Evolutionary conservation across 1,140 invertebrate species (phyloP), one percentile per base, ranked within the genome.

Genomic region (Drosophila lini): DNA sequence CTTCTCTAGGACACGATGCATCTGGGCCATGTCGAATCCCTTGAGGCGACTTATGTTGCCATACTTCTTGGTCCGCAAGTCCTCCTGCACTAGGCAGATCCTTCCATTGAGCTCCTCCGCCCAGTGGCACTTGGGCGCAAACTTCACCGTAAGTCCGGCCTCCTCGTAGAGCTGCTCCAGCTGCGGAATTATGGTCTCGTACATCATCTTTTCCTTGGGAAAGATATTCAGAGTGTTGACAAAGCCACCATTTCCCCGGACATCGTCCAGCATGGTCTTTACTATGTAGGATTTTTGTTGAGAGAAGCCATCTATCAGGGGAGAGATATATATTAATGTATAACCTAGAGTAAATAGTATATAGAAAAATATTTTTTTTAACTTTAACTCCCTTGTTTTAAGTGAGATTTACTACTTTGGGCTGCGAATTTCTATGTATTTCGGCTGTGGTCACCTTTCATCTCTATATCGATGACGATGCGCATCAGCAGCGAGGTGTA

Each of bases 1-100:
- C 65, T 94, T 93, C 16, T 93, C 91, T n/a, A 95, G 76, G 5
- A 94, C 94, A 10, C 94, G 67, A 32, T 93, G 79, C 67, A 92
- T 92, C 60, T 95, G 94, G 8, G 92, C 55, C 64, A 94, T 76
- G 78, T 95, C 94, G 55, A 94, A 92, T 3, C 94, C 94, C 52
- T 92, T 78, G 13, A 93, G 90, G 25, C 94, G 92, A 78, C 93
- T 92, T 0, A 93, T 93, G 92, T 95, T 95, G n/a, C 92, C 77
- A 80, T 93, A 95, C 32, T 94, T 94, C 13, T 93, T 86, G 19
- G 92, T 91, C n/a, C 91, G 76, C 10, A 95, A 78, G 86, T 95
- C 94, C 58, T 95, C 94, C 1, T 95, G 82, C 0, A 94, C 91
- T 16, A 95, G 52, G 6, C 82, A 85, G 31, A 90, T 91, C 36